These are phyloP conservation scores for Pipra filicauda DNA, from an alignment of 2,113 vertebrate species.

Conservation along the genomic window DNA sequence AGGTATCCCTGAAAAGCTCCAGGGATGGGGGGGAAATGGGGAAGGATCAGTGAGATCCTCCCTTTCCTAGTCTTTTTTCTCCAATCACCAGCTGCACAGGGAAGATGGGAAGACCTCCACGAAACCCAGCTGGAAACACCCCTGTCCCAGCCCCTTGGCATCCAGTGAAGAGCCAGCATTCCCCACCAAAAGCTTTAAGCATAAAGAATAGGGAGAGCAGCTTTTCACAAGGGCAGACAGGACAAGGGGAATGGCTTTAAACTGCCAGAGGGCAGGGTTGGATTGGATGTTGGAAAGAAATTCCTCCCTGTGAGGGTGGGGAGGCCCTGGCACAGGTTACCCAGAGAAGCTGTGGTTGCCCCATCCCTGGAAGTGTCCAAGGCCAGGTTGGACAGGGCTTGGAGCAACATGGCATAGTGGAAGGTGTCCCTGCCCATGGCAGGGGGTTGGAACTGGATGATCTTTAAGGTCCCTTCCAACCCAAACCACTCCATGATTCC, in stretches of 20 bases:
- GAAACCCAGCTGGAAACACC: neutral
- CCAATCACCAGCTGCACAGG: neutral
- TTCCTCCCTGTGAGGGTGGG: accelerated
- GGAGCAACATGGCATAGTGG: accelerated
- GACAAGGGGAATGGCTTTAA: neutral
- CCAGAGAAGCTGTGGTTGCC: neutral
- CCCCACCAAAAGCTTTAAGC: accelerated
- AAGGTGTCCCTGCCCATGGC: neutral
- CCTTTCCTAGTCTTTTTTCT: neutral
- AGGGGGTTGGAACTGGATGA: neutral
- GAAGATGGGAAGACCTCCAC: neutral
- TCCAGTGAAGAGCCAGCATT: neutral
- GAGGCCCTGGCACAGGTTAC: neutral
- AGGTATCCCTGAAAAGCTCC: neutral
- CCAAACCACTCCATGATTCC: neutral
- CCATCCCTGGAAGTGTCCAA: neutral
- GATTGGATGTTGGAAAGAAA: neutral
- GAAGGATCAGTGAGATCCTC: neutral
- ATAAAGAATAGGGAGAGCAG: neutral
- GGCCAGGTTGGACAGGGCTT: accelerated
- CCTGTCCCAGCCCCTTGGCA: neutral
- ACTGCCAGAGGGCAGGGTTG: neutral
- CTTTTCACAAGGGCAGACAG: neutral
- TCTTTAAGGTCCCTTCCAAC: neutral
- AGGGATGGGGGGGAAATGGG: neutral